Base-by-base conservation (phyloP, 2,888 invertebrate genomes). In the Cantharis rufa region DNA sequence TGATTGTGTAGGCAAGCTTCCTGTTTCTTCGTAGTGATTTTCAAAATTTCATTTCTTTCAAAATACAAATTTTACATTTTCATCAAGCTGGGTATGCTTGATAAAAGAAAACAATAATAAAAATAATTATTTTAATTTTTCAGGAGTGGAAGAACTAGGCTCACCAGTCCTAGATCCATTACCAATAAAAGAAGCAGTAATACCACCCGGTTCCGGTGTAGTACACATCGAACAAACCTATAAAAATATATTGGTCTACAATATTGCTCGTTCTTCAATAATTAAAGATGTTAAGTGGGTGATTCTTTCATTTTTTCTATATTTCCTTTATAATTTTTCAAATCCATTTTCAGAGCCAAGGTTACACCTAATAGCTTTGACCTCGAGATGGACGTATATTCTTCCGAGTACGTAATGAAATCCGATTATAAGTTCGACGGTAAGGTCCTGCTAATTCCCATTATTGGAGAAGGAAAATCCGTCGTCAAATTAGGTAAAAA, bases 391-490 rank as follows among this genome's bases (percentile, higher is more conserved):
- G 89, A 90, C 70, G 87, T 89, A 0, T 82, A 87, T 24, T 48
- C 48, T 1, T 90, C 91, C 0, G 90, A 90, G 83, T 89, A 93
- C 85, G 91, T 91, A 85, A 91, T 94, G 82, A 85, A 92, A 1
- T 93, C 91, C 0, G 91, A 93, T 83, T 93, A 93, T 84, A 89
- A 91, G 78, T 90, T 93, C 90, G 89, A 91, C 66, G 93, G 93
- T n/a, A 89, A 91, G 61, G 90, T 93, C 76, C 85, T 93, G 3
- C 86, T 93, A 16, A 84, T 93, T 69, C 93, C 93, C 0, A 91
- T 93, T 10, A 91, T 89, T 28, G 93, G 93, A 1, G 90, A 90
- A 79, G 93, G 93, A 1, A 86, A 89, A 72, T 92, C 92, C 0
- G 93, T 93, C 80, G 89, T 93, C 10, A 92, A 92, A 0, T 89